Percentiles rank a stretch among this genome's conserved stretches.
These are phyloP conservation scores for Spizaetus ornatus DNA, from an alignment of 2,113 vertebrate species.

Conservation along the genomic window DNA sequence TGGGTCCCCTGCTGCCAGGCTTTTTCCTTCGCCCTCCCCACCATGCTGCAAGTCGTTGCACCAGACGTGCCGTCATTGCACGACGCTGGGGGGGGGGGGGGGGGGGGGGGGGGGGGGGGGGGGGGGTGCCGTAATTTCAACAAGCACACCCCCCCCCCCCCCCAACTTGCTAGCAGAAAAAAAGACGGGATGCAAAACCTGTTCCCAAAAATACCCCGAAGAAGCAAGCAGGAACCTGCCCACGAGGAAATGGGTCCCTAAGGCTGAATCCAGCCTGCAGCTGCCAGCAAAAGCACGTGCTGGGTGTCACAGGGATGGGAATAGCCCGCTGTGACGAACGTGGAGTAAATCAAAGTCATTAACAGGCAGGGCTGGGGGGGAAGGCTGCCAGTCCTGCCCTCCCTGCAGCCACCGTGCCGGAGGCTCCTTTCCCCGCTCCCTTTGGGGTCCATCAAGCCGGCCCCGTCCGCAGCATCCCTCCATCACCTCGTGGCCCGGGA, in stretches of 20 bases:
- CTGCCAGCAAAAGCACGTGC: constrained; percentile 31
- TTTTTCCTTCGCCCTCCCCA: not conserved
- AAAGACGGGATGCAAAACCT: not conserved
- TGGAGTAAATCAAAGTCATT: not conserved
- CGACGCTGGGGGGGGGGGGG: no score
- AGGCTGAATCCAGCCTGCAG: not conserved
- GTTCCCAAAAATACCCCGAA: not conserved
- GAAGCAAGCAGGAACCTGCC: not conserved
- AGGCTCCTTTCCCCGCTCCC: not conserved
- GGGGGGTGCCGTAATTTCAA: no score
- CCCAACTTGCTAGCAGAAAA: not conserved
- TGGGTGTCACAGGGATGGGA: constrained; percentile 32
- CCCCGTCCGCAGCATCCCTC: not conserved
- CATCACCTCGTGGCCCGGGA: not conserved
- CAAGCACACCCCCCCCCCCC: not conserved
- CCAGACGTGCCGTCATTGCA: fast-evolving
- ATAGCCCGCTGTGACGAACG: not conserved
- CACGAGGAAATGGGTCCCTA: not conserved
- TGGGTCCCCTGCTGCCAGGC: not conserved
- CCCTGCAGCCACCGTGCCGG: fast-evolving
- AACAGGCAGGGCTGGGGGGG: not conserved
- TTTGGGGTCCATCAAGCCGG: not conserved
- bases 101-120: no score
- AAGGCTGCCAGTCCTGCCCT: not conserved
- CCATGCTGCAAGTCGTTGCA: fast-evolving